phyloP scores from a whole-genome alignment of 2,113 vertebrate genomes.

The Cyprinodon brontotheroides region DNA sequence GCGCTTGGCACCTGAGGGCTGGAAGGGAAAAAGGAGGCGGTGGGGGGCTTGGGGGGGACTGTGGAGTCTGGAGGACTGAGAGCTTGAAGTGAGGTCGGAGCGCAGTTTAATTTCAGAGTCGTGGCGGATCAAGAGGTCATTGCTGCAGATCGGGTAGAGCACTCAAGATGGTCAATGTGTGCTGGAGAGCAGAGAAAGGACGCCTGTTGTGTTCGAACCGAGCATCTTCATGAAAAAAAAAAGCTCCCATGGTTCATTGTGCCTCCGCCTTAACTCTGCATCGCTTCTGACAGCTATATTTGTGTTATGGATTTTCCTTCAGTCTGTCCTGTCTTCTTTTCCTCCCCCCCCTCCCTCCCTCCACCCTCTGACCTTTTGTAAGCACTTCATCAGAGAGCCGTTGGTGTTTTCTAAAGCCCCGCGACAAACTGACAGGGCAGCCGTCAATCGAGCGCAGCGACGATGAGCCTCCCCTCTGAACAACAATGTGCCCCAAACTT shows the following conservation, averaged over 20 bases:
- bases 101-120: constrained; percentile 28
- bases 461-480: constrained; percentile 61
- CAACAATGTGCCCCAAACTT: constrained; percentile 77
- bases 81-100: constrained; percentile 35
- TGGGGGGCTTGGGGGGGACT: constrained; percentile 26
- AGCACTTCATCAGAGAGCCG: constrained; percentile 77
- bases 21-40: constrained; percentile 13
- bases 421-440: constrained; percentile 79
- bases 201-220: constrained; percentile 42
- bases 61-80: constrained; percentile 36
- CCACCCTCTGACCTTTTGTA: constrained; percentile 73
- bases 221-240: constrained; percentile 55
- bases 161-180: constrained; percentile 24
- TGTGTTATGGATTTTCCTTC: constrained; percentile 87
- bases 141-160: constrained; percentile 34
- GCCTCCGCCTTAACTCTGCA: constrained; percentile 76
- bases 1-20: constrained; percentile 63
- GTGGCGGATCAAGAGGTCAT: constrained; percentile 35
- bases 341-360: constrained; percentile 49
- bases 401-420: constrained; percentile 79
- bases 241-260: constrained; percentile 54
- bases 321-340: constrained; percentile 65
- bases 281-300: constrained; percentile 82
- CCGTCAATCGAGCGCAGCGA: constrained; percentile 78
- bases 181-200: constrained; percentile 13